Percentiles rank a stretch among this genome's conserved stretches.
Evolutionary conservation across 64 coral and sea anemone species (phyloP).

Genomic region (Montipora efflorescens): DNA sequence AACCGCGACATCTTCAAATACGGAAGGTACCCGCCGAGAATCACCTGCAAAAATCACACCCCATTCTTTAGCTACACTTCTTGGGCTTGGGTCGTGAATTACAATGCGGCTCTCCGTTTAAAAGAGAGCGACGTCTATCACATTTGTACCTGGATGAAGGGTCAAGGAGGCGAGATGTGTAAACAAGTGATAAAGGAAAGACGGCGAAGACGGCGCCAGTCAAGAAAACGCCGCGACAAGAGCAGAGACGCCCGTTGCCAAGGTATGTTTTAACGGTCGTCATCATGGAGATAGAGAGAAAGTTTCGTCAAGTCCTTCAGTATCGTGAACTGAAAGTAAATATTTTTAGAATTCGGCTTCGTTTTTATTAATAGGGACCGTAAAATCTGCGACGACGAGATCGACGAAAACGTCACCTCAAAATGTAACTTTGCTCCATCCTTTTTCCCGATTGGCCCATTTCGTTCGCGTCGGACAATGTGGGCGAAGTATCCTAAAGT

Average conservation of each 20-base stretch:
- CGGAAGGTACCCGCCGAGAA: neutral
- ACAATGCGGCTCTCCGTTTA: conserved; percentile 25
- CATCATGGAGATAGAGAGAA: neutral
- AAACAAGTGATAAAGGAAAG: conserved; percentile 20
- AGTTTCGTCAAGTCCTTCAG: neutral
- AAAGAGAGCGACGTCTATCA: conserved; percentile 21
- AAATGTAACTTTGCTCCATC: too few species aligned
- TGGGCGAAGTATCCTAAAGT: too few species aligned
- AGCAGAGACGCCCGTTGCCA: neutral
- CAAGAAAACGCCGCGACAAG: conserved; percentile 18
- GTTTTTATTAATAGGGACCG: too few species aligned
- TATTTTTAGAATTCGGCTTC: too few species aligned
- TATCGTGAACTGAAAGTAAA: too few species aligned
- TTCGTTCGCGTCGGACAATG: too few species aligned
- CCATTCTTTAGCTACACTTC: neutral
- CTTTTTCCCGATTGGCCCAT: too few species aligned
- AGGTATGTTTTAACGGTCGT: neutral
- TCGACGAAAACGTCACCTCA: too few species aligned
- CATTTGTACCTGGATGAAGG: conserved; percentile 34
- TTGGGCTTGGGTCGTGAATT: neutral
- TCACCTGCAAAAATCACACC: neutral
- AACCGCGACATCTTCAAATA: conserved; percentile 39
- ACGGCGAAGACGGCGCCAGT: neutral
- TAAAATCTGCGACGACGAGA: too few species aligned
- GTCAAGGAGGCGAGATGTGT: conserved; percentile 4